A percentile compares a stretch with the other conserved stretches of the same genome.
Evolutionary conservation across 2,888 invertebrate genomes (phyloP).

Genomic region (Phaonia tiefii): DNA sequence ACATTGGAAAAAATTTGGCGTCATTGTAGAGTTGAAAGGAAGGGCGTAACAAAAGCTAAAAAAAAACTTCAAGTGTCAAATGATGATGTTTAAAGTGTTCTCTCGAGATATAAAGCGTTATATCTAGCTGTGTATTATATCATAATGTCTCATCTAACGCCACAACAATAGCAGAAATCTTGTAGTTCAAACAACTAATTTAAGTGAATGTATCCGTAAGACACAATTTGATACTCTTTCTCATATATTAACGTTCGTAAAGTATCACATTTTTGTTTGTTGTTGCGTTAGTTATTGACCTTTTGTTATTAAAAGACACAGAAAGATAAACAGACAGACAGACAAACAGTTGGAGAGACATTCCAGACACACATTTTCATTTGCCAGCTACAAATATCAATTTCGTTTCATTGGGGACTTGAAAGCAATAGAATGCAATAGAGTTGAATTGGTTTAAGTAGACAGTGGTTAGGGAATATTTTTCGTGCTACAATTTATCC

Average conservation of each 20-base stretch:
- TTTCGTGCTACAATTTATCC: no score
- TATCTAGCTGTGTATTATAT: slow-evolving; percentile 29
- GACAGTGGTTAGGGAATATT: no score
- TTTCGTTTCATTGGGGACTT: slow-evolving; percentile 5
- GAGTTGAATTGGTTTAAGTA: no score
- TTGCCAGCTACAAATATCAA: slow-evolving; percentile 25
- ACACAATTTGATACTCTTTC: slow-evolving; percentile 20
- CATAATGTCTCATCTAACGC: slow-evolving; percentile 34
- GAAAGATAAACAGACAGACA: slow-evolving; percentile 1
- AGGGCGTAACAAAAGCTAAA: background rate
- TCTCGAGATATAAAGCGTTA: slow-evolving; percentile 9
- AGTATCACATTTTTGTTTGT: slow-evolving; percentile 26
- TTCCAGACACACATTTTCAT: slow-evolving; percentile 15
- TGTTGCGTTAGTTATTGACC: slow-evolving; percentile 25
- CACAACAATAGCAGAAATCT: background rate
- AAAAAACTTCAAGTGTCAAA: slow-evolving; percentile 61
- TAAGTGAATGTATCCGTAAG: slow-evolving; percentile 14
- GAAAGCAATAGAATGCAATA: background rate
- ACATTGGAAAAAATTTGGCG: slow-evolving; percentile 57
- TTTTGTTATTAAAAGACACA: slow-evolving; percentile 31
- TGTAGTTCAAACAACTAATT: slow-evolving; percentile 39
- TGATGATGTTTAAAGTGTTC: slow-evolving; percentile 62
- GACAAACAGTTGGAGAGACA: background rate
- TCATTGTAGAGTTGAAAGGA: slow-evolving; percentile 52
- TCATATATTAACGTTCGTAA: slow-evolving; percentile 19